Evolutionary conservation across 2,113 vertebrate species (phyloP), one percentile per base, ranked within the genome.

Genomic region (Anser cygnoides): DNA sequence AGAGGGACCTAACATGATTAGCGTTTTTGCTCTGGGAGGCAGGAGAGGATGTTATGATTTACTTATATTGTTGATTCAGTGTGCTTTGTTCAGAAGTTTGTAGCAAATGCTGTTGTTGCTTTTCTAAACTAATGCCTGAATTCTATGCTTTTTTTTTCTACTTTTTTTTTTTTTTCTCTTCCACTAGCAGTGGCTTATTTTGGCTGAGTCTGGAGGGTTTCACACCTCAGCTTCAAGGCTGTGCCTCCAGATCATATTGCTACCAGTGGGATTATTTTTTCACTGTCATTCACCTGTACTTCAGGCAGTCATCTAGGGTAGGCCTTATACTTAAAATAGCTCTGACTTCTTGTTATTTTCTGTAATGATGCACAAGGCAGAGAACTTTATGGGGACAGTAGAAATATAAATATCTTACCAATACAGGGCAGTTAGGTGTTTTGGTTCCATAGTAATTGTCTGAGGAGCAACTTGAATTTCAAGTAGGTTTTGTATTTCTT

Each of bases 381-480:
- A 94, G 95, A 95, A 95, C 93, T 96, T 97, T 96, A 95, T 92
- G 87, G 77, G 41, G 78, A 13, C 67, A 94, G 89, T 50, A 96
- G 92, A 96, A 92, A 92, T 97, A 95, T 94, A 96, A 97, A 96
- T 96, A 94, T 89, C 91, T 95, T 94, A 91, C 90, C 89, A 66
- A 87, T 95, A 96, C 84, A 39, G 90, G 71, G 31, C 87, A 94
- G 86, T 95, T 96, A 94, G 91, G 54, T 79, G 71, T 94, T 96
- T 93, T 85, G 90, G 86, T 91, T 95, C 89, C 90, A 79, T 59
- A 85, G 91, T 96, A 97, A 97, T 97, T 96, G 95, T 97, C 94
- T 97, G 92, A 96, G 94, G 93, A 95, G 83, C 95, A 96, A 96
- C 92, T 93, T 92, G 96, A 97, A 97, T 97, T 96, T 93, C 88